Conservation (phyloP, 2,113 vertebrate species). For the Echinops telfairi region DNA sequence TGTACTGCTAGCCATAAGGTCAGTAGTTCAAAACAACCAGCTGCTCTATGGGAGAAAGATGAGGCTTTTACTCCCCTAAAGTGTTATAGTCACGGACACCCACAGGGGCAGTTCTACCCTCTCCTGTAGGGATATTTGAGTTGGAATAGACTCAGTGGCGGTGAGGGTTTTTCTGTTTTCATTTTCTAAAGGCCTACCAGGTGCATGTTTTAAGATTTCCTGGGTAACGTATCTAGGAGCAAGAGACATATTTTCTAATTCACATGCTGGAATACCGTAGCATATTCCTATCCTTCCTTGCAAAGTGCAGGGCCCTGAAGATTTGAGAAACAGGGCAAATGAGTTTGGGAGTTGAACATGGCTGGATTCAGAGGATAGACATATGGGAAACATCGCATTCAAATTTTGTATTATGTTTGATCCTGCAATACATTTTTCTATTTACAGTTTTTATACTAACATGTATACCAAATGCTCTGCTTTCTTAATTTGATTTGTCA, state of each 20-base stretch:
- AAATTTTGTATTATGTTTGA: not conserved
- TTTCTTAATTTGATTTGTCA: not conserved
- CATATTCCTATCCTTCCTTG: not conserved
- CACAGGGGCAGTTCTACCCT: too few species aligned
- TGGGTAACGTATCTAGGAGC: not conserved
- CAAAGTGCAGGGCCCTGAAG: not conserved
- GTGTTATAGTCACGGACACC: too few species aligned
- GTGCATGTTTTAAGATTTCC: not conserved
- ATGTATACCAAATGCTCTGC: not conserved
- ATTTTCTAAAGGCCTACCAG: not conserved
- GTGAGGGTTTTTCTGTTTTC: not conserved
- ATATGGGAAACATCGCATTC: not conserved
- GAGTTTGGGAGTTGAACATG: not conserved
- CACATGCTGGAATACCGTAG: not conserved
- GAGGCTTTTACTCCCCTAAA: too few species aligned
- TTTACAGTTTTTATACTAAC: not conserved
- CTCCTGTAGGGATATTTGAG: too few species aligned
- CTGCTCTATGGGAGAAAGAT: too few species aligned
- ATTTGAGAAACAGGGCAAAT: not conserved
- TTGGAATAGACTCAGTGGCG: too few species aligned
- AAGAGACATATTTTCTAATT: not conserved
- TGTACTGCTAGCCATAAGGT: too few species aligned
- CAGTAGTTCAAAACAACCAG: too few species aligned
- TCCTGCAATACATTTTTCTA: not conserved
- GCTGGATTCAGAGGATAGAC: not conserved